A percentile compares a stretch with the other conserved stretches of the same genome.
These are phyloP conservation scores for Heliconius cydno DNA, from an alignment of 2,888 invertebrate genomes.

Conservation along the genomic window DNA sequence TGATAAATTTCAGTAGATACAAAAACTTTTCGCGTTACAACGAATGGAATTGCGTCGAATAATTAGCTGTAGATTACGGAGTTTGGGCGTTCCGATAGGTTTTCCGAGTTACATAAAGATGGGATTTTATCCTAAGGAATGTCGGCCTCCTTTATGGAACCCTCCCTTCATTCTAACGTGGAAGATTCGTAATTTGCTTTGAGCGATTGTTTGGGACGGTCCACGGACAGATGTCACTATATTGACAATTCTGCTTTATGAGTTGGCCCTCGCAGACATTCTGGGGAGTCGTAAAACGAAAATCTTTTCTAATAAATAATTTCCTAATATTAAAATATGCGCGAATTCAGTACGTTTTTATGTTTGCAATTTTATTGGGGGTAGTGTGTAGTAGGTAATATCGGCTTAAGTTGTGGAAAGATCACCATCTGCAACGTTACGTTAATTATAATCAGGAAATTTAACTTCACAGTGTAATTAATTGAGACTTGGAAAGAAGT, in stretches of 20 bases:
- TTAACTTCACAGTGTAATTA: too few relatives aligned
- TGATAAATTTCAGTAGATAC: conserved; percentile 71
- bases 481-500: too few relatives aligned
- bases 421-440: not conserved
- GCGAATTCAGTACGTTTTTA: conserved; percentile 7
- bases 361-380: not conserved
- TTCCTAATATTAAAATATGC: conserved; percentile 35
- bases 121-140: conserved; percentile 64
- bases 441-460: not conserved
- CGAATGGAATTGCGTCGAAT: conserved; percentile 59
- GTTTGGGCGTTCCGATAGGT: conserved; percentile 57
- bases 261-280: conserved; percentile 55
- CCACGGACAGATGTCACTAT: conserved; percentile 75
- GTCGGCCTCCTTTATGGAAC: conserved; percentile 65
- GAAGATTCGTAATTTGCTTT: conserved; percentile 72
- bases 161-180: conserved; percentile 62
- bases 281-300: conserved; percentile 40
- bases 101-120: conserved; percentile 61
- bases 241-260: conserved; percentile 76
- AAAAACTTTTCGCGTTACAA: conserved; percentile 57
- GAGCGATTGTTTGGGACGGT: conserved; percentile 74
- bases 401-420: not conserved
- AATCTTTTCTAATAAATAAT: conserved; percentile 32
- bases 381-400: not conserved
- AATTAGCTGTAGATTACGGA: conserved; percentile 65